These are phyloP conservation scores for Aleiodes alternator DNA, from an alignment of 2,888 invertebrate species.

Conservation along the genomic window DNA sequence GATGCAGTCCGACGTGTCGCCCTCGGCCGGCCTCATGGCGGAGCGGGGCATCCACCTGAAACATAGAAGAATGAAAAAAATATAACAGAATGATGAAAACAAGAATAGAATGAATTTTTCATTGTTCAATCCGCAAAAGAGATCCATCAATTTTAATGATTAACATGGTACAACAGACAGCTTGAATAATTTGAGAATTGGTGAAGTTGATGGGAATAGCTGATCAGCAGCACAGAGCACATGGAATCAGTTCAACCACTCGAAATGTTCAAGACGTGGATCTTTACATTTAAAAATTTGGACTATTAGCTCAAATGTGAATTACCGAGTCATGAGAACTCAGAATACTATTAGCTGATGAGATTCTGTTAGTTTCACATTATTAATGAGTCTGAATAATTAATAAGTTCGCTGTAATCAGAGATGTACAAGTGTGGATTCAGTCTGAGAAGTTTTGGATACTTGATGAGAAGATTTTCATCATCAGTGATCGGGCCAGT, in stretches of 20 bases:
- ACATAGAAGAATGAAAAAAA: slow-evolving; percentile 49
- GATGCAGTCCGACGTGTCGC: slow-evolving; percentile 90
- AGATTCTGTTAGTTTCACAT: too few species aligned
- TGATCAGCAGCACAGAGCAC: not conserved
- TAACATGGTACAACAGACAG: not conserved
- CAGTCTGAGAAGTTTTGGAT: not conserved
- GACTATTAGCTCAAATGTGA: too few species aligned
- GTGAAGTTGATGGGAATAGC: not conserved
- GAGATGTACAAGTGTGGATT: too few species aligned
- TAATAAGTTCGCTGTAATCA: too few species aligned
- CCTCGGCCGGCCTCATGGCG: slow-evolving; percentile 89
- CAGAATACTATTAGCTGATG: too few species aligned
- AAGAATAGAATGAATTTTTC: slow-evolving; percentile 7
- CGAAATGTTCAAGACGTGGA: too few species aligned
- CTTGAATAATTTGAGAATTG: not conserved
- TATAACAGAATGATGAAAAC: not conserved
- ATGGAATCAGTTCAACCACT: too few species aligned
- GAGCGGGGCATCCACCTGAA: slow-evolving; percentile 89
- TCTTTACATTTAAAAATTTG: too few species aligned
- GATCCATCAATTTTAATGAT: slow-evolving; percentile 27
- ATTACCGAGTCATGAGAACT: too few species aligned
- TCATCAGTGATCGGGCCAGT: not conserved
- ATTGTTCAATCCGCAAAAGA: not conserved
- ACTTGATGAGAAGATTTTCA: slow-evolving; percentile 12
- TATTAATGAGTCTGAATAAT: too few species aligned